Conservation (phyloP, 2,113 vertebrate species). For the Ceuthmochares aereus region DNA sequence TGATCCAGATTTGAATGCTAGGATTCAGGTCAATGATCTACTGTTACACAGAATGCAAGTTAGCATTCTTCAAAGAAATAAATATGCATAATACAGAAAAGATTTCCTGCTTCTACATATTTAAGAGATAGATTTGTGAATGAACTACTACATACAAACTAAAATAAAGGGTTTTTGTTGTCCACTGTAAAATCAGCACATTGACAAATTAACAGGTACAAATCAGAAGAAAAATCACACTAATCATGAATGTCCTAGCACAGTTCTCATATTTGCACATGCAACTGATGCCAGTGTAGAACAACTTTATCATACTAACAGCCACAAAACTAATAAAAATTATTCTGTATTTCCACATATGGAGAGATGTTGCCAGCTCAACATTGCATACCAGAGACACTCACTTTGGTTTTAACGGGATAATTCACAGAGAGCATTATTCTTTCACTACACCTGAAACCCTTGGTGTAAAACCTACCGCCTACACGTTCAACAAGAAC, state of each 20-base stretch:
- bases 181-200: neutral
- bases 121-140: neutral
- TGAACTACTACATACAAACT: neutral
- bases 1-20: neutral
- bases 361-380: neutral
- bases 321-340: neutral
- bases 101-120: neutral
- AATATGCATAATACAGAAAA: neutral
- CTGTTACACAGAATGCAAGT: neutral
- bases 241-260: neutral
- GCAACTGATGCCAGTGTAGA: neutral
- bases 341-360: neutral
- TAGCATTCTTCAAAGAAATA: neutral
- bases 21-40: neutral
- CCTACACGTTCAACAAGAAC: neutral
- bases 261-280: neutral
- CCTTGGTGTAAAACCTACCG: neutral
- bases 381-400: rapidly evolving
- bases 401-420: neutral
- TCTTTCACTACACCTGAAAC: neutral
- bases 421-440: neutral
- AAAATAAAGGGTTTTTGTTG: neutral
- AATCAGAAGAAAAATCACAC: neutral
- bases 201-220: neutral
- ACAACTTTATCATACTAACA: neutral